Conservation (phyloP, 2,797 vertebrate genomes). For the Harpagifer antarcticus region DNA sequence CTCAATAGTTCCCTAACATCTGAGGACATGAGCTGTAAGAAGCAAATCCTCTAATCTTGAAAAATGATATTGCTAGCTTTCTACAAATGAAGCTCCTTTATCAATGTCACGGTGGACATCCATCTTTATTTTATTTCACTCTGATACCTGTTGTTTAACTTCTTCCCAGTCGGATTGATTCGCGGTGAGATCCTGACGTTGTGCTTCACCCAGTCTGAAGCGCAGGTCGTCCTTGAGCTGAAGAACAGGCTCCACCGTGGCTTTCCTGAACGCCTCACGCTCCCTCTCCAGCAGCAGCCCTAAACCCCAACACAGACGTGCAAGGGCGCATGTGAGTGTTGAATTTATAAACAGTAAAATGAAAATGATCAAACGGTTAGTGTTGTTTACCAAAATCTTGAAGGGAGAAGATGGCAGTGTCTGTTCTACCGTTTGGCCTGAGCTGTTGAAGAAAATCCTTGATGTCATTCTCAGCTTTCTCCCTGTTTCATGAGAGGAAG, state of each 20-base stretch:
- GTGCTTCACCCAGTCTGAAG: constrained; percentile 79
- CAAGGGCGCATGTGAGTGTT: constrained; percentile 25
- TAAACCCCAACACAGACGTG: constrained; percentile 62
- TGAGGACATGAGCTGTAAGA: constrained; percentile 11
- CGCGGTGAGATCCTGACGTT: constrained; percentile 41
- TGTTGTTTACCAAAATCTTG: constrained; percentile 83
- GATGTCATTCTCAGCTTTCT: constrained; percentile 86
- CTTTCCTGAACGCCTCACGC: constrained; percentile 76
- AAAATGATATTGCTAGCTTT: background rate
- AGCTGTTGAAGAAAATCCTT: constrained; percentile 84
- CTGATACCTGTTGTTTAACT: constrained; percentile 87
- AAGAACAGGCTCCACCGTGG: constrained; percentile 86
- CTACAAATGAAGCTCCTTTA: background rate
- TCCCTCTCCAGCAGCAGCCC: constrained; percentile 85
- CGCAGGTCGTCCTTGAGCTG: constrained; percentile 88
- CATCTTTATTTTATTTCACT: constrained; percentile 10
- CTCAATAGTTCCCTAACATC: constrained; percentile 8
- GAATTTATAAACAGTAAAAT: background rate
- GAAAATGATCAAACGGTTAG: background rate
- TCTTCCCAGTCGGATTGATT: constrained; percentile 68
- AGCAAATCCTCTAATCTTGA: constrained; percentile 7
- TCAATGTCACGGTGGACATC: constrained; percentile 6
- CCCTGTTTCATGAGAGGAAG: constrained; percentile 80
- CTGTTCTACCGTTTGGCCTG: constrained; percentile 69
- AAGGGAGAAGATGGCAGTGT: constrained; percentile 83